phyloP scores from a whole-genome alignment of 1,140 invertebrate genomes.

The Mya arenaria region DNA sequence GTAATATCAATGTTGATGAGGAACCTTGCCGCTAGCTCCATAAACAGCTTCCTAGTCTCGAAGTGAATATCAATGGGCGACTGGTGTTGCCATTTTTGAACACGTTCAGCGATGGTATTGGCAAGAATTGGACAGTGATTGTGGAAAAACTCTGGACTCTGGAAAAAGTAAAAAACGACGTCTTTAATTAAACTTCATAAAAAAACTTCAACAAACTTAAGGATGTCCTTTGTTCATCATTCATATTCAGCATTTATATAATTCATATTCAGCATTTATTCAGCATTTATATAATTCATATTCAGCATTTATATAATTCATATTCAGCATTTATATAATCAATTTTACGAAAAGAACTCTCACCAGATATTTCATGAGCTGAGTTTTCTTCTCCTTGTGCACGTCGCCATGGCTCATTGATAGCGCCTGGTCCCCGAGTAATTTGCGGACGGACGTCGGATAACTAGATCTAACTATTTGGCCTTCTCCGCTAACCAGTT shows the following conservation, averaged over 20 bases:
- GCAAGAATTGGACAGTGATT: conserved; percentile 60
- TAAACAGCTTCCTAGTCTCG: conserved; percentile 64
- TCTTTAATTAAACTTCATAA: too few relatives aligned
- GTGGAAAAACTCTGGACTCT: conserved; percentile 61
- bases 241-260: too few relatives aligned
- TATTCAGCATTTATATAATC: too few relatives aligned
- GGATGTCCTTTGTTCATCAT: too few relatives aligned
- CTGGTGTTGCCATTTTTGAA: conserved; percentile 63
- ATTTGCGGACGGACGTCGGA: conserved; percentile 60
- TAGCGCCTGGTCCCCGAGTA: conserved; percentile 64
- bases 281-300: too few relatives aligned
- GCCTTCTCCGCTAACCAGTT: conserved; percentile 68
- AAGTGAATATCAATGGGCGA: conserved; percentile 57
- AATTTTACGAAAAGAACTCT: too few relatives aligned
- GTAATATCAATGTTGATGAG: conserved; percentile 66
- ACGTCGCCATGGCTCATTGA: conserved; percentile 56
- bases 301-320: too few relatives aligned
- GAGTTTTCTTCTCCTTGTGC: conserved; percentile 59
- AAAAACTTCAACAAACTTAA: too few relatives aligned
- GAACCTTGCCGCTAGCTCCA: conserved; percentile 59
- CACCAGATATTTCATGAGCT: conserved; percentile 63
- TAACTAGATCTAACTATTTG: conserved; percentile 67
- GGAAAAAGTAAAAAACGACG: too few relatives aligned
- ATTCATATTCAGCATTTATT: too few relatives aligned
- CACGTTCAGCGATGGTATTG: conserved; percentile 34